These are phyloP conservation scores for Tyrannus savana DNA, from an alignment of 2,113 vertebrate genomes.

Conservation along the genomic window DNA sequence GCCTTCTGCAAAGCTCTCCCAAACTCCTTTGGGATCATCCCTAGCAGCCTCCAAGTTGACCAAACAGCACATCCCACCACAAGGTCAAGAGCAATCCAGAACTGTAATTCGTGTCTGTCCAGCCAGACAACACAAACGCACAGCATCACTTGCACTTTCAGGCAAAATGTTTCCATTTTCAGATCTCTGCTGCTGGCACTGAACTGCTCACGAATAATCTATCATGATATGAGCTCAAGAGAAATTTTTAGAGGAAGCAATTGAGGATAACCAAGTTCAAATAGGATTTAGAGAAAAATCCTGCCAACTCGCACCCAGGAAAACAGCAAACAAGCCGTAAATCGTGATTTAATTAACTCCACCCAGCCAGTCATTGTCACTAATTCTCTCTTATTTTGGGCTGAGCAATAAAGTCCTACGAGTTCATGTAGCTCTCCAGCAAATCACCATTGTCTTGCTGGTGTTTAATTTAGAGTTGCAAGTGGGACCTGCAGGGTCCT, in stretches of 20 bases:
- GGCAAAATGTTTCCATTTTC: constrained; percentile 11
- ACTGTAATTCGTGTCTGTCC: background rate
- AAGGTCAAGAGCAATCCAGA: background rate
- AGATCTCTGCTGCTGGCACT: background rate
- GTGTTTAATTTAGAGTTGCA: background rate
- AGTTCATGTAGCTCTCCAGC: background rate
- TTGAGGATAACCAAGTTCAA: constrained; percentile 30
- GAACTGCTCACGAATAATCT: background rate
- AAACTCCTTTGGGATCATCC: background rate
- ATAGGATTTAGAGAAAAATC: background rate
- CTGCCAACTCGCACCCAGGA: background rate
- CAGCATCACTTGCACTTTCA: background rate
- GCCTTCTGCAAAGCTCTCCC: background rate
- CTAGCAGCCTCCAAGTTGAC: background rate
- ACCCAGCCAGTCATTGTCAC: background rate
- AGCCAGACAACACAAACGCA: background rate
- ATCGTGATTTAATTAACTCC: background rate
- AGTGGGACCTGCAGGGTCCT: background rate
- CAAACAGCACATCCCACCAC: background rate
- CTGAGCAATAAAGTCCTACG: background rate
- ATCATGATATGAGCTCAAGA: background rate
- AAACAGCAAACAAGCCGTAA: background rate
- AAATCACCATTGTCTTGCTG: background rate
- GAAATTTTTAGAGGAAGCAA: constrained; percentile 17
- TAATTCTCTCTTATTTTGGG: background rate